Evolutionary conservation across 2,797 vertebrate species (phyloP).

Genomic region (Phaenicophaeus curvirostris): DNA sequence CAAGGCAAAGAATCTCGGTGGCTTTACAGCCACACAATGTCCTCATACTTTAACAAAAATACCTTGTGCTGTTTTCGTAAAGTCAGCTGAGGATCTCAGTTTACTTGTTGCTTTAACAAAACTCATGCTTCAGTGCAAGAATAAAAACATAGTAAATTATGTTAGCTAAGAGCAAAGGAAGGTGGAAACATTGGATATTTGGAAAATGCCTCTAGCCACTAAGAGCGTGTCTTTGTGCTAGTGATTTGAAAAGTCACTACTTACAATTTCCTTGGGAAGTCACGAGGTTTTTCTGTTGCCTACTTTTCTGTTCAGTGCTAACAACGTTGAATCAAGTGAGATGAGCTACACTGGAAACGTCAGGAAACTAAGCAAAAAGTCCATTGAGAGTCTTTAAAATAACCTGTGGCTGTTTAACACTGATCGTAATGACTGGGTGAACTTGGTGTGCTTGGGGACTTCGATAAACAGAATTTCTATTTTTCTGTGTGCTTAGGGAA

Average conservation of each 20-base stretch:
- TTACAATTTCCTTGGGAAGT: not conserved
- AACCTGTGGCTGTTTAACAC: not conserved
- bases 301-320: not conserved
- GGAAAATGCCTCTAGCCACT: not conserved
- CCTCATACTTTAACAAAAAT: not conserved
- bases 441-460: not conserved
- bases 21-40: not conserved
- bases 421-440: not conserved
- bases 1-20: not conserved
- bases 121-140: not conserved
- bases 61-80: not conserved
- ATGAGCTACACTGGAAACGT: not conserved
- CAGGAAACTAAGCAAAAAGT: not conserved
- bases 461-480: not conserved
- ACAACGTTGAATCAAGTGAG: not conserved
- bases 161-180: not conserved
- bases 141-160: not conserved
- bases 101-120: slow-evolving; percentile 20
- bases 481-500: slow-evolving; percentile 19
- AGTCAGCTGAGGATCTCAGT: not conserved
- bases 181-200: not conserved
- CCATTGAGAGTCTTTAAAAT: not conserved
- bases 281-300: not conserved
- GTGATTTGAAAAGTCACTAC: not conserved
- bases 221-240: not conserved